Evolutionary conservation across 1,140 invertebrate species (phyloP), one percentile per base, ranked within the genome.

Genomic region (Drosophila funebris): DNA sequence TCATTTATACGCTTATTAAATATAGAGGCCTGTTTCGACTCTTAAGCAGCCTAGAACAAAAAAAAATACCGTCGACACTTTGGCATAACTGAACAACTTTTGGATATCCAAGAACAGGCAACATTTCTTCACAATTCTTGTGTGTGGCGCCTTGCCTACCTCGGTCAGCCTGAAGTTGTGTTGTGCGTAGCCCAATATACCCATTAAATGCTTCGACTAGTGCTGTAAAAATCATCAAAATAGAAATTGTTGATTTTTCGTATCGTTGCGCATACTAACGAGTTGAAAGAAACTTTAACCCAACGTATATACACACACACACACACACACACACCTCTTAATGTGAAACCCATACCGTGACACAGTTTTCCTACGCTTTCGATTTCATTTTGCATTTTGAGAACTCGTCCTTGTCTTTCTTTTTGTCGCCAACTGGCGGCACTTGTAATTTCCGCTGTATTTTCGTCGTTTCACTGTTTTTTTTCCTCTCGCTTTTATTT

Each of bases 201-300:
- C 68, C 71, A 63, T 81, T 64, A 80, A 73, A 62, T 31, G 61
- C 67, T 29, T 43, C 44, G 22, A 73, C 68, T 71, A 74, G 76
- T 81, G 82, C 66, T 72, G 64, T 27, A 76, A 88, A 73, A 76
- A 88, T 88, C 76, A 87, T 76, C 75, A 76, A 88, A 87, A 82
- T 82, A 88, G 84, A 88, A 83, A 87, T 88, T 88, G 83, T 87
- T 88, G 83, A 88, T 87, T 88, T 88, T 88, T 83, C 83, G 83
- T 88, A 60, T 88, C 83, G 83, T 64, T 88, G 78, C 76, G 83
- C 83, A 87, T 87, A 87, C 83, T 83, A 87, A 87, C 83, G 83
- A 87, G 75, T 73, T 87, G 66, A 41, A 69, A 76, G n/a, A 66
- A 57, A 4, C 11, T 37, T 41, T 31, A 62, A 60, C 41, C 64